A percentile compares a stretch with the other conserved stretches of the same genome.
Conservation (phyloP, 2,888 invertebrate genomes). For the Protodeltote pygarga region DNA sequence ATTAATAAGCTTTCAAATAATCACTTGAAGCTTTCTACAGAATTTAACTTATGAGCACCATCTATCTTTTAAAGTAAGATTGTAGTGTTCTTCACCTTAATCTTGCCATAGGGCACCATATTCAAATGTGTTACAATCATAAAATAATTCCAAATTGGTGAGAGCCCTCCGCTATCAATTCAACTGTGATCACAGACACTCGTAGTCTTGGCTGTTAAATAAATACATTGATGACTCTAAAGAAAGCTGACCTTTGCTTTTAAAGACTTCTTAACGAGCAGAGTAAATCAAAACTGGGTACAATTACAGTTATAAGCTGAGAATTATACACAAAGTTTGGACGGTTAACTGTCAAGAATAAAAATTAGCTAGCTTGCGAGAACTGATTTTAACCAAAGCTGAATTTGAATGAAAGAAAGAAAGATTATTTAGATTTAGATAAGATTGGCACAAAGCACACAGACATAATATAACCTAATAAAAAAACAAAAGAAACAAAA, state of each 20-base stretch:
- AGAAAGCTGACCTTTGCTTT: constrained; percentile 14
- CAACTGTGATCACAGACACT: not conserved
- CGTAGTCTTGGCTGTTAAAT: not conserved
- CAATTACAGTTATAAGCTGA: constrained; percentile 7
- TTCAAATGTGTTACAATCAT: too few relatives aligned
- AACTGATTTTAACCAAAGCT: too few relatives aligned
- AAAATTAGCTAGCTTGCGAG: not conserved
- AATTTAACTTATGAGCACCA: too few relatives aligned
- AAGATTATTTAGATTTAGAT: not conserved
- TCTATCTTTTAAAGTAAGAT: too few relatives aligned
- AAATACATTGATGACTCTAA: constrained; percentile 6
- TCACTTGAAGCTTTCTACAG: too few relatives aligned
- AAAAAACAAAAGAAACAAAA: too few relatives aligned
- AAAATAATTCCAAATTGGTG: too few relatives aligned
- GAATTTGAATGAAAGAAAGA: not conserved
- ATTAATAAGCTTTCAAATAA: too few relatives aligned
- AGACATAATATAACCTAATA: too few relatives aligned
- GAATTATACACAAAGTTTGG: constrained; percentile 13
- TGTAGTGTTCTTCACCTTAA: too few relatives aligned
- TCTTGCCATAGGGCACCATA: too few relatives aligned
- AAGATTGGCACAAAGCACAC: too few relatives aligned
- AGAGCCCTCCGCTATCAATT: not conserved
- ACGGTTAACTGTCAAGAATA: constrained; percentile 7
- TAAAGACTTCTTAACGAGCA: constrained; percentile 19
- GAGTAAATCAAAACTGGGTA: constrained; percentile 14